phyloP scores from a whole-genome alignment of 1,140 invertebrate genomes.

The Temnothorax nylanderi region DNA sequence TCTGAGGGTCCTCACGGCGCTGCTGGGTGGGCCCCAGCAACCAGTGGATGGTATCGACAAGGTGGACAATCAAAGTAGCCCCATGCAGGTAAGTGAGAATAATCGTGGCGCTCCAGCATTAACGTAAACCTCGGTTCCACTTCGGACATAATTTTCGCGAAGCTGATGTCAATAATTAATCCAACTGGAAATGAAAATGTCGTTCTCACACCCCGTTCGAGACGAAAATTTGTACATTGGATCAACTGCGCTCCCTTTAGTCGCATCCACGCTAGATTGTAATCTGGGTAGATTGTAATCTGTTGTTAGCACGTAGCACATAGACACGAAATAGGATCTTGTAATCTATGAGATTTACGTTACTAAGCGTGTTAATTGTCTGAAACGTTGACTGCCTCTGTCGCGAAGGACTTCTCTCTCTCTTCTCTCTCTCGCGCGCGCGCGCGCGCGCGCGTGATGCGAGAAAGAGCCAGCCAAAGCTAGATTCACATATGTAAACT shows the following conservation, averaged over 20 bases:
- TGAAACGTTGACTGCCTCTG: slow-evolving; percentile 3
- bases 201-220: not conserved
- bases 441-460: too few species aligned
- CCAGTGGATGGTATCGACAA: slow-evolving; percentile 94
- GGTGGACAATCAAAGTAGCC: slow-evolving; percentile 92
- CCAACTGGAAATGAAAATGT: not conserved
- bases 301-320: not conserved
- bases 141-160: not conserved
- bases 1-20: slow-evolving; percentile 93
- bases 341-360: not conserved
- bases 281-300: not conserved
- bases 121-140: not conserved
- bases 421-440: not conserved
- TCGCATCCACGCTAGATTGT: not conserved
- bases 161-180: not conserved
- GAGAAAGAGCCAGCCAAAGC: not conserved
- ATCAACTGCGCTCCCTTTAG: not conserved
- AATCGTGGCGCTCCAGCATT: not conserved
- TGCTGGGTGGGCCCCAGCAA: slow-evolving; percentile 90
- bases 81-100: slow-evolving; percentile 91
- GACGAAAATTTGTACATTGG: not conserved
- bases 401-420: not conserved
- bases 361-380: not conserved
- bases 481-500: not conserved
- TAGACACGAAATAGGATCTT: not conserved